These are phyloP conservation scores for Lagocephalus sceleratus DNA, from an alignment of 2,797 vertebrate genomes.

Conservation along the genomic window DNA sequence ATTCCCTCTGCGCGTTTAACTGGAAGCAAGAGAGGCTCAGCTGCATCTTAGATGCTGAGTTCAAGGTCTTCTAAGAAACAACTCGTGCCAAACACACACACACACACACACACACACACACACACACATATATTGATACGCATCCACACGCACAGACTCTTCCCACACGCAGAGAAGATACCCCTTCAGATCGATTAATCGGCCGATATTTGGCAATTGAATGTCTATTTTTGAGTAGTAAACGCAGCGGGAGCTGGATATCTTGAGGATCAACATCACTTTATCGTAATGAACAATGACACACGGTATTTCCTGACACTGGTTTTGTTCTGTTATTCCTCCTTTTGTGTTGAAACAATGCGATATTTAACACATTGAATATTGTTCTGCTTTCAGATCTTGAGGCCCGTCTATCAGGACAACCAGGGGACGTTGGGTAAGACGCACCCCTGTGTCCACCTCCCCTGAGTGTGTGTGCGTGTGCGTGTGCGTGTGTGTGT, in stretches of 20 bases:
- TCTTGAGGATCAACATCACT: not conserved
- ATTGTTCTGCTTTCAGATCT: conserved; percentile 77
- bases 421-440: conserved; percentile 80
- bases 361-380: conserved; percentile 15
- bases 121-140: no score
- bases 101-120: not conserved
- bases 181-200: not conserved
- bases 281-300: not conserved
- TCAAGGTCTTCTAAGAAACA: conserved; percentile 6
- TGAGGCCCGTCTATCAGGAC: conserved; percentile 88
- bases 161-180: not conserved
- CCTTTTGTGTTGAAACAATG: conserved; percentile 3
- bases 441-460: conserved; percentile 23
- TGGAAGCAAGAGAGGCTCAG: conserved; percentile 18
- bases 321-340: no score
- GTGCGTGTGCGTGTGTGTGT: no score
- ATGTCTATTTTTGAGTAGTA: not conserved
- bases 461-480: no score
- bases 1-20: conserved; percentile 14
- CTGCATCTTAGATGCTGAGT: conserved; percentile 14
- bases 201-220: not conserved
- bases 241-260: no score
- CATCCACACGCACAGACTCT: not conserved
- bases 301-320: no score
- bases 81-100: conserved; percentile 1